Evolutionary conservation across 2,113 vertebrate species (phyloP), one percentile per base, ranked within the genome.

Genomic region (Microcebus lehilahytsara): DNA sequence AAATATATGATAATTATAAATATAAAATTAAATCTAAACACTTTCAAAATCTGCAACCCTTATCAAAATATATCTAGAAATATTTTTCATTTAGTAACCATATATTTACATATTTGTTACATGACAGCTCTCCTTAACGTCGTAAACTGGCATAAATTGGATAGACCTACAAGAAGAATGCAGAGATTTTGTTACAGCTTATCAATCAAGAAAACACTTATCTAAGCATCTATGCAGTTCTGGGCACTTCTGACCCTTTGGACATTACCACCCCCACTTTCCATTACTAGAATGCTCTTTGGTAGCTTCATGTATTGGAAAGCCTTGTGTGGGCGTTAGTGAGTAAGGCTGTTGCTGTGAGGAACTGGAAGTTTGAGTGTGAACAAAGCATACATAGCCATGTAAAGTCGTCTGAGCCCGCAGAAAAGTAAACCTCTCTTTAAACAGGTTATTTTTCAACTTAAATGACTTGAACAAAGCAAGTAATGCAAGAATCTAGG

Each of bases 11-110:
- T 23, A 32, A 75, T 58, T 58, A 72, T 86, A 77, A 85, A 77
- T 67, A 60, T 10, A 93, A 95, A 94, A 93, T 85, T 34, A 89
- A 95, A 85, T 30, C 42, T 27, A 83, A 89, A 53, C 56, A 87
- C 23, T 78, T 85, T 94, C 22, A 62, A 95, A 84, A 83, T 56
- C 46, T 69, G 3, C 16, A 95, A 93, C 20, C 40, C 3, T 60
- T 87, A 74, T 49, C 22, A 86, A 97, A 95, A 74, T 20, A 19
- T 51, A 87, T 67, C 25, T 60, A 78, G 25, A 81, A 85, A 71
- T 69, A 9, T 46, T 78, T 66, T 83, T 90, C 22, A 69, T 64
- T 86, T 75, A 94, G 60, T 88, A 14, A 85, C 20, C 64, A 72
- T 25, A 27, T 60, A 67, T 89, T 92, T 87, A 7, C 9, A 67